A percentile compares a stretch with the other conserved stretches of the same genome.
phyloP scores from a whole-genome alignment of 2,113 vertebrate species.

The Microtus richardsoni region DNA sequence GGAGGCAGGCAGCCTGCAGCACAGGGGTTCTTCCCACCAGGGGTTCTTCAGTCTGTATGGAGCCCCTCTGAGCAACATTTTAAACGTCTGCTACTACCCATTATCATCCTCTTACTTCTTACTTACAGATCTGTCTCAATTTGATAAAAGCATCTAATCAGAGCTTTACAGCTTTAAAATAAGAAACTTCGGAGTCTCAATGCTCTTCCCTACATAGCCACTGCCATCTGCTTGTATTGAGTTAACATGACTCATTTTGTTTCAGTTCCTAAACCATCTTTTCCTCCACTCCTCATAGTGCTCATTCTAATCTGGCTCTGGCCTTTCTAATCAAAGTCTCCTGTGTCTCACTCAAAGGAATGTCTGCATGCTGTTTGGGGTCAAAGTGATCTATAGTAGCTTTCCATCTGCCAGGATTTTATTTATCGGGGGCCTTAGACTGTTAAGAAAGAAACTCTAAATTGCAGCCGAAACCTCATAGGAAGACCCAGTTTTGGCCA shows the following conservation, averaged over 20 bases:
- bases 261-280: constrained; percentile 59
- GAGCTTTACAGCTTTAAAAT: constrained; percentile 14
- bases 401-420: constrained; percentile 43
- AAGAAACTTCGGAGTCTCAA: constrained; percentile 59
- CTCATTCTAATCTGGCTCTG: constrained; percentile 64
- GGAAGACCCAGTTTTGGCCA: background rate
- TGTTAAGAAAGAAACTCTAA: constrained; percentile 36
- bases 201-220: constrained; percentile 74
- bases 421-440: constrained; percentile 40
- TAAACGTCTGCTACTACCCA: background rate
- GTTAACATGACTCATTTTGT: constrained; percentile 67
- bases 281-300: constrained; percentile 56
- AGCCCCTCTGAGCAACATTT: constrained; percentile 63
- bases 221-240: constrained; percentile 73
- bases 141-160: constrained; percentile 11
- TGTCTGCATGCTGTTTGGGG: constrained; percentile 74
- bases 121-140: background rate
- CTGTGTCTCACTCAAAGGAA: constrained; percentile 11
- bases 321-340: constrained; percentile 65
- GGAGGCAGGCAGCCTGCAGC: constrained; percentile 85
- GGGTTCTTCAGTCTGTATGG: constrained; percentile 57
- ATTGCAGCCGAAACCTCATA: constrained; percentile 45
- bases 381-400: constrained; percentile 1
- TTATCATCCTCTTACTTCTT: constrained; percentile 10
- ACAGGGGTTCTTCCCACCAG: constrained; percentile 87